phyloP scores from a whole-genome alignment of 2,113 vertebrate species.

The Trichomycterus rosablanca region DNA sequence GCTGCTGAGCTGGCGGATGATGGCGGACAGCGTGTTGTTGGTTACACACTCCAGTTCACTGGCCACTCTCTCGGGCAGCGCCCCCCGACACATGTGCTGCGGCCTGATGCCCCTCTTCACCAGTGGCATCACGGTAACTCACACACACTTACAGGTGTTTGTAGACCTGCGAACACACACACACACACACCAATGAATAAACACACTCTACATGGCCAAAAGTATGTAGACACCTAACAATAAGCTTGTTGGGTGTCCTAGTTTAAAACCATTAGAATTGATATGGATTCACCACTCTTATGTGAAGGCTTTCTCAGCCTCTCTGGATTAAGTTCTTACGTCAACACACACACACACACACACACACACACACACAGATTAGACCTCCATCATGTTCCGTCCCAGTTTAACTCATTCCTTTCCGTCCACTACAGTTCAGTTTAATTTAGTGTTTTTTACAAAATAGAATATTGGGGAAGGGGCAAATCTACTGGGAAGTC shows the following conservation, averaged over 20 bases:
- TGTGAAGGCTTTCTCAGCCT: too few species aligned
- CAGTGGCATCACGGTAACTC: slow-evolving; percentile 78
- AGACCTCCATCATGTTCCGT: neutral
- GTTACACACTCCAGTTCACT: slow-evolving; percentile 81
- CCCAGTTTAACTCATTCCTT: too few species aligned
- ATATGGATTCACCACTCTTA: too few species aligned
- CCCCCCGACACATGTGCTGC: slow-evolving; percentile 80
- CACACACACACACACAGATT: slow-evolving; percentile 14
- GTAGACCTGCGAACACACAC: too few species aligned
- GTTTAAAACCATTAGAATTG: too few species aligned
- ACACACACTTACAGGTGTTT: slow-evolving; percentile 1
- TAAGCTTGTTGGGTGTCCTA: too few species aligned
- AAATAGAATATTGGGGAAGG: too few species aligned
- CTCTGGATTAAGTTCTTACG: slow-evolving; percentile 32
- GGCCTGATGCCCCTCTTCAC: slow-evolving; percentile 92
- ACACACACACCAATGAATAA: neutral
- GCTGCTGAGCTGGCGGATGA: slow-evolving; percentile 94
- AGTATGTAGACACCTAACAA: neutral
- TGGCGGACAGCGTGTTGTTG: slow-evolving; percentile 80
- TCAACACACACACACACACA: slow-evolving; percentile 13
- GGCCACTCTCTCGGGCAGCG: slow-evolving; percentile 81
- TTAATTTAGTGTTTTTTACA: too few species aligned
- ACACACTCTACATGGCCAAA: neutral
- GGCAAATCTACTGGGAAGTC: too few species aligned
- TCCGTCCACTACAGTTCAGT: too few species aligned